Conservation (phyloP, 2,888 invertebrate species). For the Heteromyza rotundicornis region DNA sequence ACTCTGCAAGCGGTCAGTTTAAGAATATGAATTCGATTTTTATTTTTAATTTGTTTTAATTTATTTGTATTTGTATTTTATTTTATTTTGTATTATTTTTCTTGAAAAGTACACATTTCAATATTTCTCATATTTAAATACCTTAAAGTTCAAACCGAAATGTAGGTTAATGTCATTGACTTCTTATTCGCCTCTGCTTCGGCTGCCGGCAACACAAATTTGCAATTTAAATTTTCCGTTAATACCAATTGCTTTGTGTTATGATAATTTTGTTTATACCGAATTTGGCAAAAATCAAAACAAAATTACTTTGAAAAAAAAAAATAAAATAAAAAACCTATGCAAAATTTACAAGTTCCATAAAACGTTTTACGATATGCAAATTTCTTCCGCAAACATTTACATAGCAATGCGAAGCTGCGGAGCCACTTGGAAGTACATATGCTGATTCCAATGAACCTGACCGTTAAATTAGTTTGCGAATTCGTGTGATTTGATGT, state of each 20-base stretch:
- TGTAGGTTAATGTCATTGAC: slow-evolving; percentile 33
- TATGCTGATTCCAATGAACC: not conserved
- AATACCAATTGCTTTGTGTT: no score
- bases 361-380: slow-evolving; percentile 19
- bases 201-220: not conserved
- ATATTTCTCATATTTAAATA: slow-evolving; percentile 20
- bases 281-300: no score
- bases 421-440: not conserved
- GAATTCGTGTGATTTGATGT: not conserved
- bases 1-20: not conserved
- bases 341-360: not conserved
- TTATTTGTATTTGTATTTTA: no score
- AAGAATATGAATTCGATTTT: not conserved
- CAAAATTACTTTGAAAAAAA: no score
- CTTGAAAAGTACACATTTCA: not conserved
- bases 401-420: slow-evolving; percentile 34
- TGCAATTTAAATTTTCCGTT: not conserved
- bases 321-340: no score
- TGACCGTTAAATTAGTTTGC: not conserved
- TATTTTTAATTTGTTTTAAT: no score
- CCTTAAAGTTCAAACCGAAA: no score
- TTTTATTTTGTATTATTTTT: slow-evolving; percentile 16
- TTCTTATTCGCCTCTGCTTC: not conserved
- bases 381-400: slow-evolving; percentile 51
- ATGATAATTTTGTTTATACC: no score